A percentile compares a stretch with the other conserved stretches of the same genome.
Evolutionary conservation across 1,140 invertebrate genomes (phyloP).

Genomic region (Hestina assimilis): DNA sequence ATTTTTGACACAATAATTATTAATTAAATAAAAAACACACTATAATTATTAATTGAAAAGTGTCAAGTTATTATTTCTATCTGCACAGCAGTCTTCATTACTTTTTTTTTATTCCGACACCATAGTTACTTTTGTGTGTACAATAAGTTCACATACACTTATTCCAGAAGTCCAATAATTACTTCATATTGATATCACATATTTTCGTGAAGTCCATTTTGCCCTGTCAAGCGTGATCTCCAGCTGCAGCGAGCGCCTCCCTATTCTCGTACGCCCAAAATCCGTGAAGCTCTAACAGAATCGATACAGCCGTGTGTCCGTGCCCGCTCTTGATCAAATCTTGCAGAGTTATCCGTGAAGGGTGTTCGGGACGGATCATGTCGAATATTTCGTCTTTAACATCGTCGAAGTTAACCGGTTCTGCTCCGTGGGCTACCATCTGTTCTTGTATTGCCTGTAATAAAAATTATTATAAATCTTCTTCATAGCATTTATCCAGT

Average conservation of each 20-base stretch:
- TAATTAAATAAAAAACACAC: no score
- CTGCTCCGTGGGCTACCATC: slow-evolving; percentile 90
- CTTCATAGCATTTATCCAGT: no score
- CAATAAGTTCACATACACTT: background rate
- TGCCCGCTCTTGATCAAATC: slow-evolving; percentile 92
- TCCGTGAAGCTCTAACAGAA: slow-evolving; percentile 96
- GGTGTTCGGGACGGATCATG: slow-evolving; percentile 95
- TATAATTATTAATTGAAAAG: no score
- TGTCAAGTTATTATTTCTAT: no score
- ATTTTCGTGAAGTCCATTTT: slow-evolving; percentile 16
- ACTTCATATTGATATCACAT: slow-evolving; percentile 10
- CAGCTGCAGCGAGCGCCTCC: slow-evolving; percentile 85
- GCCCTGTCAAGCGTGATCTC: slow-evolving; percentile 49
- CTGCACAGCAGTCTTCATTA: background rate
- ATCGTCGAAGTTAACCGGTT: slow-evolving; percentile 94
- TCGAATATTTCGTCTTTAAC: slow-evolving; percentile 99
- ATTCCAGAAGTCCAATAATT: background rate
- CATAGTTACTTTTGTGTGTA: no score
- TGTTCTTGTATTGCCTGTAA: slow-evolving; percentile 92
- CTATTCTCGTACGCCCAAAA: slow-evolving; percentile 98
- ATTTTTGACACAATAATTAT: no score
- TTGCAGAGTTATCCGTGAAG: slow-evolving; percentile 90
- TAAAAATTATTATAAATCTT: no score
- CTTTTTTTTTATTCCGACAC: no score
- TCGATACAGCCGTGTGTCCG: slow-evolving; percentile 95